Evolutionary conservation across 2,113 vertebrate genomes (phyloP), one percentile per base, ranked within the genome.

Genomic region (Muscicapa adusta): DNA sequence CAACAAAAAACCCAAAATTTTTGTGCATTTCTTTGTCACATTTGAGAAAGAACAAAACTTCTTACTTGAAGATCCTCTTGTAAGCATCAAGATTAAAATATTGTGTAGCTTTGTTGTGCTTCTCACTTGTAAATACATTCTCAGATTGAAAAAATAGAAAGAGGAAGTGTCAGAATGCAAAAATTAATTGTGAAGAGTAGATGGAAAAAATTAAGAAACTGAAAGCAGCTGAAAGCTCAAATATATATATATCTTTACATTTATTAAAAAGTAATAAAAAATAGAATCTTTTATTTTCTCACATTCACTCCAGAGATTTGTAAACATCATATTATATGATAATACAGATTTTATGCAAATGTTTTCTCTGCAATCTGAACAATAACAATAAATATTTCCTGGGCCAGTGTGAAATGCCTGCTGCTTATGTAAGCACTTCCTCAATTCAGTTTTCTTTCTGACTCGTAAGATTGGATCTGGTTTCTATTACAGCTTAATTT

Each of bases 361-460:
- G 2, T 85, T 91, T 96, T 89, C 79, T 75, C 75, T 96, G 54
- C 54, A 82, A 56, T 93, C 28, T 8, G 6, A 93, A 89, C 40
- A 96, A 96, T 94, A 89, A 53, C 24, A 9, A 96, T 91, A 92
- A 93, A 92, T 88, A 83, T 97, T 95, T 97, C 82, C 91, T 83
- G 53, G 61, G 54, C 86, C 65, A 50, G 10, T 51, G 47, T 91
- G 91, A 81, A 92, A 96, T 68, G 91, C 33, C 34, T 92, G 74
- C 31, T 85, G 91, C 75, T 75, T 92, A 42, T 96, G 88, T 90
- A 94, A 96, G 73, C 50, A 83, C n/a, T 88, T 96, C 54, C 26
- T 97, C 70, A 60, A 54, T 92, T 76, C 29, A 33, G 26, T 53
- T 73, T 88, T 65, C 17, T 61, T 85, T 94, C 47, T 94, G 88